Conservation (phyloP, 2,888 invertebrate species). For the Adelphocoris suturalis region DNA sequence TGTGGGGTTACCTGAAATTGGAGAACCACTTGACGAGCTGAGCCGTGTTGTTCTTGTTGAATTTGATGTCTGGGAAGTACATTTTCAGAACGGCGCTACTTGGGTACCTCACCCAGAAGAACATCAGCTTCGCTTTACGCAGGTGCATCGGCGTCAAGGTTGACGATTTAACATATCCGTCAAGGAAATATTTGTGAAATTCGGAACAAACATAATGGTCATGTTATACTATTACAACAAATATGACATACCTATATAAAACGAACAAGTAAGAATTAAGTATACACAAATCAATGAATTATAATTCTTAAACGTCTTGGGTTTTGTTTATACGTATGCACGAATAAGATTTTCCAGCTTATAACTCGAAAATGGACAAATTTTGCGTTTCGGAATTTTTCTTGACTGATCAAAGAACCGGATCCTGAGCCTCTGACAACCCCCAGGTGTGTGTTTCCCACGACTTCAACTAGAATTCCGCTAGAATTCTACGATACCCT, state of each 20-base stretch:
- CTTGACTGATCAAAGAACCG: too few species aligned
- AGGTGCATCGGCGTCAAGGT: constrained; percentile 99
- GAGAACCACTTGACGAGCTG: constrained; percentile 99
- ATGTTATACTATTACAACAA: neutral
- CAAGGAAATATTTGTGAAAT: constrained; percentile 80
- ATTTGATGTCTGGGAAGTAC: constrained; percentile 99
- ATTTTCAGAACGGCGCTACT: constrained; percentile 99
- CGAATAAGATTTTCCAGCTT: too few species aligned
- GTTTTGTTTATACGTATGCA: too few species aligned
- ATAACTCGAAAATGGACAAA: too few species aligned
- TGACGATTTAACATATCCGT: constrained; percentile 92
- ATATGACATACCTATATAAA: neutral
- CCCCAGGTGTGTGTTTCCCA: too few species aligned
- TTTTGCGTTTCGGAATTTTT: too few species aligned
- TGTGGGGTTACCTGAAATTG: constrained; percentile 94
- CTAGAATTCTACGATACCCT: too few species aligned
- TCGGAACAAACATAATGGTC: neutral
- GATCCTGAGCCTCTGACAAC: too few species aligned
- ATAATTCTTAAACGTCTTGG: too few species aligned
- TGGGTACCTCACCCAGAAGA: constrained; percentile 99
- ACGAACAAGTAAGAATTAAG: neutral
- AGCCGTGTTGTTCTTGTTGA: constrained; percentile 99
- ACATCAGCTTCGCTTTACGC: constrained; percentile 99
- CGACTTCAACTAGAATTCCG: too few species aligned
- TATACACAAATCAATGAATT: neutral